A percentile compares a stretch with the other conserved stretches of the same genome.
Evolutionary conservation across 2,888 invertebrate genomes (phyloP).

Genomic region (Sarcophaga carnaria): DNA sequence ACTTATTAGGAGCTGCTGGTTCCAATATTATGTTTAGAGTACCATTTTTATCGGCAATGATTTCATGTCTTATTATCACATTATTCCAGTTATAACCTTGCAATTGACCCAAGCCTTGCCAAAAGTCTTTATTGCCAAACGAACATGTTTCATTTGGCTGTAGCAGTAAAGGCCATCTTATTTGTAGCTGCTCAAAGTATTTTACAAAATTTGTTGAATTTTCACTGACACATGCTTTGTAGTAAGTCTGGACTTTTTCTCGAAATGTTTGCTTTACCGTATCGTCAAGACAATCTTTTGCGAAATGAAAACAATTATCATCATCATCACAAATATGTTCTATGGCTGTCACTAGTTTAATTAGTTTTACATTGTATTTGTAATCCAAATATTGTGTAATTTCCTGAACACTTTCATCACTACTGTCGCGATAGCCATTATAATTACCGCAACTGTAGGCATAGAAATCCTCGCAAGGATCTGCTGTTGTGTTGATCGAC

Average conservation of each 20-base stretch:
- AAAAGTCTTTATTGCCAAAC: slow-evolving; percentile 70
- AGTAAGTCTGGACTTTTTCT: slow-evolving; percentile 71
- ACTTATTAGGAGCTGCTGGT: neutral
- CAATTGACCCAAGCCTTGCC: slow-evolving; percentile 48
- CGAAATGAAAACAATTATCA: no score
- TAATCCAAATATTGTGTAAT: neutral
- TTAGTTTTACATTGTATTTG: neutral
- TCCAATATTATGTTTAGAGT: neutral
- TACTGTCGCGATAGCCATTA: neutral
- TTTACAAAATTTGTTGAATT: slow-evolving; percentile 21
- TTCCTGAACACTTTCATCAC: neutral
- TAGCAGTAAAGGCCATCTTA: slow-evolving; percentile 71
- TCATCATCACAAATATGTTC: no score
- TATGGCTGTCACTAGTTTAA: neutral
- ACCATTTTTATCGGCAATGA: neutral
- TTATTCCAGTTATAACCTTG: slow-evolving; percentile 1
- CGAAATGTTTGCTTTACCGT: neutral
- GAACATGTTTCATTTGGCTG: slow-evolving; percentile 3
- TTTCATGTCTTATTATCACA: slow-evolving; percentile 48
- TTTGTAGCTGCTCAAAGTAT: slow-evolving; percentile 73
- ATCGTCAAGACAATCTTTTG: neutral
- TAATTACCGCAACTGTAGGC: neutral
- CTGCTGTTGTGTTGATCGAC: no score
- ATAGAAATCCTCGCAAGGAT: neutral
- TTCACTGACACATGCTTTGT: slow-evolving; percentile 71